phyloP scores from a whole-genome alignment of 2,797 vertebrate genomes.

The Bovichtus diacanthus region DNA sequence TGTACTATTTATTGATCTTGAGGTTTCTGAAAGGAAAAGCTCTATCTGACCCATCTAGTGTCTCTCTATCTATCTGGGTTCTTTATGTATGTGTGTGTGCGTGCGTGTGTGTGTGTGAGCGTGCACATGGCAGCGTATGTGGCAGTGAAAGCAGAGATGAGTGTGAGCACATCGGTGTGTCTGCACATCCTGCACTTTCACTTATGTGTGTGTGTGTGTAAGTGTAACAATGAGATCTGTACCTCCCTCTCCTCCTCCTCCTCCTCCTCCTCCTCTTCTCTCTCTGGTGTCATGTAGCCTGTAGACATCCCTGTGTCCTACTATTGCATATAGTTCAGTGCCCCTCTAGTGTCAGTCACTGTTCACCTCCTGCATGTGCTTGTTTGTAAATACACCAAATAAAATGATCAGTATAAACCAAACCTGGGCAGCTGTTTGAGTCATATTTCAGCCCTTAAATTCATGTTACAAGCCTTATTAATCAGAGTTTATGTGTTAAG shows the following conservation, averaged over 20 bases:
- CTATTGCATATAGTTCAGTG: constrained; percentile 80
- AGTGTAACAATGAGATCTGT: constrained; percentile 72
- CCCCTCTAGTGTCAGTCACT: constrained; percentile 80
- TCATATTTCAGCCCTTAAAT: constrained; percentile 6
- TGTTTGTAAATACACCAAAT: constrained; percentile 90
- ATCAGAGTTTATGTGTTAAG: not conserved
- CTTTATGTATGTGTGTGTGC: constrained; percentile 35
- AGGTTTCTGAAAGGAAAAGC: constrained; percentile 69
- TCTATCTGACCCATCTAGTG: constrained; percentile 59
- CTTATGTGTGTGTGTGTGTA: constrained; percentile 43
- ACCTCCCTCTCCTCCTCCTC: constrained; percentile 47
- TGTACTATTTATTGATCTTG: constrained; percentile 74
- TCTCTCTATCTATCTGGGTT: constrained; percentile 77
- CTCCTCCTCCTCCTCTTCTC: constrained; percentile 47
- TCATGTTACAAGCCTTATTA: not conserved
- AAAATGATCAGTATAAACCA: constrained; percentile 80
- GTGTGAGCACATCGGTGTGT: constrained; percentile 61
- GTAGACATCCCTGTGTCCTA: constrained; percentile 73
- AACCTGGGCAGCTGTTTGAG: constrained; percentile 30
- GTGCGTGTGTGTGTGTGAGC: constrained; percentile 41
- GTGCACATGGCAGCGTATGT: constrained; percentile 50
- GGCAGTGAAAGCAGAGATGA: constrained; percentile 65
- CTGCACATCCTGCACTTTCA: constrained; percentile 76
- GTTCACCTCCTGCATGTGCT: constrained; percentile 87
- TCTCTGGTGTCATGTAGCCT: constrained; percentile 82